Evolutionary conservation across 2,113 vertebrate species (phyloP).

Genomic region (Sorex fumeus): DNA sequence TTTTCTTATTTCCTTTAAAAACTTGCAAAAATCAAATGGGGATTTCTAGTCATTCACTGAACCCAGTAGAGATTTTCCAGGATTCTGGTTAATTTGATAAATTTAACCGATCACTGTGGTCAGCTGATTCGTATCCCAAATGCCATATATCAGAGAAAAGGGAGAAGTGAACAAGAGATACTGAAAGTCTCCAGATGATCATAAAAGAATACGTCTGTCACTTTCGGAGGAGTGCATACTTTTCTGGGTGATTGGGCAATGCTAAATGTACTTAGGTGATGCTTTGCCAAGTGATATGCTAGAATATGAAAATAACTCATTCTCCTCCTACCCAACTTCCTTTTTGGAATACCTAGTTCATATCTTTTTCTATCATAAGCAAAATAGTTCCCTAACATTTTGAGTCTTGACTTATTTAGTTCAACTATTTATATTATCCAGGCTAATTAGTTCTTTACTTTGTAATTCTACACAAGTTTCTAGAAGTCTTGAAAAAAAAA

Average conservation of each 20-base stretch:
- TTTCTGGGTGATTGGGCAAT: not conserved
- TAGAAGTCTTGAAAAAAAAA: not conserved
- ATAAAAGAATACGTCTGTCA: not conserved
- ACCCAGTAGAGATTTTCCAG: not conserved
- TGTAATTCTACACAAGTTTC: not conserved
- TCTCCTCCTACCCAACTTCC: not conserved
- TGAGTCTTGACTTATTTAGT: not conserved
- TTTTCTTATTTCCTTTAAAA: not conserved
- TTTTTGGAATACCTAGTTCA: not conserved
- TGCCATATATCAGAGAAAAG: not conserved
- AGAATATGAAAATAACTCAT: not conserved
- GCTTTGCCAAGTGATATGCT: not conserved
- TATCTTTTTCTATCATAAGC: not conserved
- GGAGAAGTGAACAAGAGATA: not conserved
- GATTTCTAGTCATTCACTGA: not conserved
- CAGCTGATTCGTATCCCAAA: not conserved
- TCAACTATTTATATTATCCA: not conserved
- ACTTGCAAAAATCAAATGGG: not conserved
- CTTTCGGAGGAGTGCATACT: not conserved
- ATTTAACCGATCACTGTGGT: no score
- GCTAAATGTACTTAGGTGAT: not conserved
- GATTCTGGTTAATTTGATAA: constrained; percentile 39
- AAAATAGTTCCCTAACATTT: constrained; percentile 29
- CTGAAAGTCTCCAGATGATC: not conserved
- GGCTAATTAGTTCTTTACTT: not conserved